A percentile compares a stretch with the other conserved stretches of the same genome.
Conservation (phyloP, 1,140 invertebrate genomes). For the Goniozus legneri region DNA sequence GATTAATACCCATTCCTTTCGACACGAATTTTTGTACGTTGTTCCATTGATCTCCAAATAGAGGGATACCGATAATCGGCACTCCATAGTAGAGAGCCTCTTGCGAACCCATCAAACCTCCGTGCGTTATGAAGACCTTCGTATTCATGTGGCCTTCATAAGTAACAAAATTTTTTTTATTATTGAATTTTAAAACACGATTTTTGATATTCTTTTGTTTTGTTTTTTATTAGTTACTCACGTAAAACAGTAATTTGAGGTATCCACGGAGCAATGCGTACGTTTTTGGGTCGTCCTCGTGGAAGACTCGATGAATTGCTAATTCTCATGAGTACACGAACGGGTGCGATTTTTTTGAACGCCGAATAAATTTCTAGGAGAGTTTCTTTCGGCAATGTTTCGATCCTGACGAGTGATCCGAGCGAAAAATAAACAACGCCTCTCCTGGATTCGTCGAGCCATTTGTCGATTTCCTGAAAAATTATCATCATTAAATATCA, state of each 20-base stretch:
- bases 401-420: slow-evolving; percentile 63
- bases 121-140: slow-evolving; percentile 68
- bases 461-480: slow-evolving; percentile 61
- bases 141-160: slow-evolving; percentile 34
- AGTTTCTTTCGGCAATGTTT: slow-evolving; percentile 58
- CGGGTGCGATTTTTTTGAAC: slow-evolving; percentile 42
- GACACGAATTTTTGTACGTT: slow-evolving; percentile 39
- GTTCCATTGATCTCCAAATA: slow-evolving; percentile 66
- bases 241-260: background rate
- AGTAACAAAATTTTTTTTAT: background rate
- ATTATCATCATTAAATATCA: too few species aligned
- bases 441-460: slow-evolving; percentile 62
- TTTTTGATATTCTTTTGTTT: background rate
- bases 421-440: slow-evolving; percentile 71
- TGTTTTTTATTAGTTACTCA: background rate
- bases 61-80: slow-evolving; percentile 68
- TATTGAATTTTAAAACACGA: background rate
- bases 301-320: slow-evolving; percentile 12
- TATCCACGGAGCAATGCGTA: background rate
- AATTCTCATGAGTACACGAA: slow-evolving; percentile 40
- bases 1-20: slow-evolving; percentile 33
- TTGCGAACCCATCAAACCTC: slow-evolving; percentile 67
- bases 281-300: slow-evolving; percentile 19
- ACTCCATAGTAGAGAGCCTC: slow-evolving; percentile 72
- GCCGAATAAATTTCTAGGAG: slow-evolving; percentile 59